Conservation (phyloP, 2,797 vertebrate genomes). For the Pogoniulus pusillus region DNA sequence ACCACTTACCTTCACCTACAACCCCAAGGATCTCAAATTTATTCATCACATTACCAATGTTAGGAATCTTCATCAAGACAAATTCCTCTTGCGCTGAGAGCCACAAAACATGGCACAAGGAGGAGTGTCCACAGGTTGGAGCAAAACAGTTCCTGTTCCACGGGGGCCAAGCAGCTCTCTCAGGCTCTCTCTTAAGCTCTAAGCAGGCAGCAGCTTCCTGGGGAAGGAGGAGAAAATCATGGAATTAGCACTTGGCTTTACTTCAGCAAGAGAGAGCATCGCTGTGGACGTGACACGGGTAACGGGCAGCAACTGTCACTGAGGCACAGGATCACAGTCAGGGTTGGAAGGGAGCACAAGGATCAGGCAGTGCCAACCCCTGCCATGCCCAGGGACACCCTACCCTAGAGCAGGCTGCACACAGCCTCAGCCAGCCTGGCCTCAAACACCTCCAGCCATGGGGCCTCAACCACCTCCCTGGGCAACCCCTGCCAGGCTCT, state of each 20-base stretch:
- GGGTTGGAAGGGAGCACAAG: too few relatives aligned
- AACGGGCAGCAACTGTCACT: background rate
- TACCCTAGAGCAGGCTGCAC: too few relatives aligned
- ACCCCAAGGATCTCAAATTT: constrained; percentile 99
- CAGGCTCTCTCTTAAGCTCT: constrained; percentile 58
- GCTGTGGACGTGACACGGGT: background rate
- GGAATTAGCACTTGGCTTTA: constrained; percentile 23
- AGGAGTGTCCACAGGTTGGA: constrained; percentile 46
- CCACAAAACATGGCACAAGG: constrained; percentile 80
- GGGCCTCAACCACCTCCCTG: too few relatives aligned
- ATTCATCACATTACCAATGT: constrained; percentile 99
- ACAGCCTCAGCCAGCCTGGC: too few relatives aligned
- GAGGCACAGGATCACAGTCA: background rate
- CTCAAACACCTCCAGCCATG: too few relatives aligned
- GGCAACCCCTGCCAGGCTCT: too few relatives aligned
- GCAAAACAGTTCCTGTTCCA: background rate
- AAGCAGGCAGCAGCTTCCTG: constrained; percentile 54
- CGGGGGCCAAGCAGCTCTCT: constrained; percentile 63
- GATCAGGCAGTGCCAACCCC: too few relatives aligned
- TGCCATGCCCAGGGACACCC: too few relatives aligned
- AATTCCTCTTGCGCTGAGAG: constrained; percentile 79
- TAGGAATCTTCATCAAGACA: constrained; percentile 98
- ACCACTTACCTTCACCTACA: constrained; percentile 96
- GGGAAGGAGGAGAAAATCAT: constrained; percentile 42
- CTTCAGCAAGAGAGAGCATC: background rate